Evolutionary conservation across 2,797 vertebrate genomes (phyloP).

Genomic region (Anisognathus igniventris): DNA sequence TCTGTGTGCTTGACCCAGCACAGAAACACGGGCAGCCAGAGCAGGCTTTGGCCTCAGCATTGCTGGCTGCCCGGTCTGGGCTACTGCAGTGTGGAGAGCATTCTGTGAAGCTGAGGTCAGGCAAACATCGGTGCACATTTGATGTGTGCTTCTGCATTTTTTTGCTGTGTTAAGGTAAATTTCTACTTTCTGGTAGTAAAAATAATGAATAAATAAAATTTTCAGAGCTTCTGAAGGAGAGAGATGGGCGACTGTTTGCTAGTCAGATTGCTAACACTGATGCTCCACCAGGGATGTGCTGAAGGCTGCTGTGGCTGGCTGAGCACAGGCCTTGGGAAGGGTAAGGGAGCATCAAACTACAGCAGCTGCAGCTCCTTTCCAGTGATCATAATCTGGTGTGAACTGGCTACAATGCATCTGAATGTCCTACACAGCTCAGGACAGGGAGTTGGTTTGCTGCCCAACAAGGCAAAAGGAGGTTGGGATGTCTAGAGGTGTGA

Average conservation of each 20-base stretch:
- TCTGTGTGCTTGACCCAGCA: not conserved
- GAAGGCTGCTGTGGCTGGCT: not conserved
- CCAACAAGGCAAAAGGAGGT: not conserved
- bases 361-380: not conserved
- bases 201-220: not conserved
- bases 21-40: not conserved
- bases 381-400: not conserved
- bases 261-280: not conserved
- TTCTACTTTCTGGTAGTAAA: not conserved
- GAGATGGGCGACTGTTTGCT: rapidly evolving
- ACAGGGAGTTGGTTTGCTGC: not conserved
- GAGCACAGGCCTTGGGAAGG: not conserved
- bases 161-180: not conserved
- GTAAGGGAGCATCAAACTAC: not conserved
- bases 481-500: not conserved
- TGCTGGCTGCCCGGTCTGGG: not conserved
- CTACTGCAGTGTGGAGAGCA: not conserved
- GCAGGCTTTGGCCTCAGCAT: not conserved
- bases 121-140: not conserved
- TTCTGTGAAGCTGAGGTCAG: not conserved
- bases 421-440: not conserved
- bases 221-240: not conserved
- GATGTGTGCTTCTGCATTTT: rapidly evolving
- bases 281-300: not conserved
- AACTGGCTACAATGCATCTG: rapidly evolving